These are phyloP conservation scores for Leptinotarsa peninsularis DNA, from an alignment of 2,888 invertebrate species.

Conservation along the genomic window DNA sequence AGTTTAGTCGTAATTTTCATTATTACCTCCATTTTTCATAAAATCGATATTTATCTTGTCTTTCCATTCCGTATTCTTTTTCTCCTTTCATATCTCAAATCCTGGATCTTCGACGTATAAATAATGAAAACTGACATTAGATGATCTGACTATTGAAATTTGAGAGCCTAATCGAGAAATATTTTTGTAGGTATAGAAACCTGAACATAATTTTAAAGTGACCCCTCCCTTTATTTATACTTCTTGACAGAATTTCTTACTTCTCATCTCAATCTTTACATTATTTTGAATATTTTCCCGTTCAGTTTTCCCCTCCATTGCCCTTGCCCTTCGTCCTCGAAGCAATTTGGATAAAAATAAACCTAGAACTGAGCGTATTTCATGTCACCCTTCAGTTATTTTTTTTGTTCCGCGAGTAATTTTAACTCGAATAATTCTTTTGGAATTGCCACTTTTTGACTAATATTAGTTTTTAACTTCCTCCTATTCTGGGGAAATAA, in stretches of 20 bases:
- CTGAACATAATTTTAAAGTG: not conserved
- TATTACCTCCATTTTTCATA: too few relatives aligned
- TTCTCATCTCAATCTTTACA: constrained; percentile 59
- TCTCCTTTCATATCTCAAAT: too few relatives aligned
- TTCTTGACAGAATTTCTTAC: constrained; percentile 44
- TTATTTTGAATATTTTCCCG: constrained; percentile 55
- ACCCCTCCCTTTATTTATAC: constrained; percentile 44
- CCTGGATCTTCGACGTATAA: too few relatives aligned
- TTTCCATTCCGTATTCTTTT: too few relatives aligned
- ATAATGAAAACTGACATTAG: too few relatives aligned
- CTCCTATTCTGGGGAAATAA: constrained; percentile 43
- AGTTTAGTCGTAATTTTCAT: too few relatives aligned
- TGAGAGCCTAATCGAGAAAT: too few relatives aligned
- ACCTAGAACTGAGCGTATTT: constrained; percentile 57
- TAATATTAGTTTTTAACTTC: constrained; percentile 55
- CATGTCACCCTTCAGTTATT: constrained; percentile 56
- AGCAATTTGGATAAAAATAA: constrained; percentile 61
- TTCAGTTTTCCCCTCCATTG: constrained; percentile 35
- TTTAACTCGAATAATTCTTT: constrained; percentile 59
- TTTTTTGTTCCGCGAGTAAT: constrained; percentile 55
- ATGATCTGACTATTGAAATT: too few relatives aligned
- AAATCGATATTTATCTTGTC: too few relatives aligned
- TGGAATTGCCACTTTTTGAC: constrained; percentile 53
- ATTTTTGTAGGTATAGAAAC: too few relatives aligned
- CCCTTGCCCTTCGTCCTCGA: constrained; percentile 39